Conservation (phyloP, 2,113 vertebrate genomes). For the Sander lucioperca region DNA sequence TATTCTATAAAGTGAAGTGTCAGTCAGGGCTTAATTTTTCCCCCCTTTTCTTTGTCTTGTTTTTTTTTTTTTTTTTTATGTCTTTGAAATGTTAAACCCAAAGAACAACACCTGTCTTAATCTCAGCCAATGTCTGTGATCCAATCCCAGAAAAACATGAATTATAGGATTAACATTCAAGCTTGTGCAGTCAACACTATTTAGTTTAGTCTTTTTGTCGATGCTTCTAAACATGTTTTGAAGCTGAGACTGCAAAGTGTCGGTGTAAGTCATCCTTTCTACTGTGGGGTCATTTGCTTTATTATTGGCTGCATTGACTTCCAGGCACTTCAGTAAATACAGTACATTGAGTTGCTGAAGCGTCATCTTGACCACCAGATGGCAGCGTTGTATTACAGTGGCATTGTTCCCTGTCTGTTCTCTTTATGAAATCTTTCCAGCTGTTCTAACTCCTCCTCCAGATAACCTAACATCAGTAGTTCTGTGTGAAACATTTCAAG, state of each 20-base stretch:
- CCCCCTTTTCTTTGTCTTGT: not conserved
- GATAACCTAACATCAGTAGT: slow-evolving; percentile 56
- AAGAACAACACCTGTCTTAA: not conserved
- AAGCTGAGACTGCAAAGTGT: slow-evolving; percentile 6
- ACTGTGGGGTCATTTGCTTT: slow-evolving; percentile 23
- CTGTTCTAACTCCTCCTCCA: not conserved
- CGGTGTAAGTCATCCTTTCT: not conserved
- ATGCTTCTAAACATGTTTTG: slow-evolving; percentile 21
- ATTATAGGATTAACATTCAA: slow-evolving; percentile 10
- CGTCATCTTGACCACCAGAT: slow-evolving; percentile 55
- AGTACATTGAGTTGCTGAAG: slow-evolving; percentile 1
- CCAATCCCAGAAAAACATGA: slow-evolving; percentile 11
- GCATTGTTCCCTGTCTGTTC: not conserved
- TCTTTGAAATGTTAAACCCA: slow-evolving; percentile 1
- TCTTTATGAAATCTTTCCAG: not conserved
- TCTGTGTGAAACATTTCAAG: slow-evolving; percentile 40
- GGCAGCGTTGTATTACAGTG: slow-evolving; percentile 59
- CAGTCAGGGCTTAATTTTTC: not conserved
- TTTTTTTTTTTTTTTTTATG: not conserved
- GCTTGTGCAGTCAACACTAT: not conserved
- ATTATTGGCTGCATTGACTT: slow-evolving; percentile 18
- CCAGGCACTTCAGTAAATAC: slow-evolving; percentile 3
- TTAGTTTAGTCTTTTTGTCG: not conserved
- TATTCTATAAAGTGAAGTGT: not conserved
- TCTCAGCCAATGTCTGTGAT: not conserved